Conservation (phyloP, 2,797 vertebrate species). For the Schizopygopsis malacanthus region DNA sequence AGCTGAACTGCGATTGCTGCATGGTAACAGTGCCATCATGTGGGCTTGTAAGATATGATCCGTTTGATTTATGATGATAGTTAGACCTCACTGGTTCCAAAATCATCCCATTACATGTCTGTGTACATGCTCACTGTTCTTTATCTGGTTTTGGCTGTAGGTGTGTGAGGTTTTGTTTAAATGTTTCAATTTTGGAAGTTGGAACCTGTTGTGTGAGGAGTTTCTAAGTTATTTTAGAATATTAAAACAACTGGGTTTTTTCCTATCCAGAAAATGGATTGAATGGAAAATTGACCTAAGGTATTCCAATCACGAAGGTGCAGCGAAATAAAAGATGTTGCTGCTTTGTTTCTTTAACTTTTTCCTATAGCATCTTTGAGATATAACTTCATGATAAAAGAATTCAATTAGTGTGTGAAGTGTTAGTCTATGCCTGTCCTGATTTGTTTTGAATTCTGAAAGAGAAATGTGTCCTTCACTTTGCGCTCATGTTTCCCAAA, state of each 20-base stretch:
- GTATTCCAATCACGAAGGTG: not conserved
- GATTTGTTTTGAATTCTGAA: not conserved
- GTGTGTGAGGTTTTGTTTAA: too few relatives aligned
- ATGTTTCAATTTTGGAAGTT: not conserved
- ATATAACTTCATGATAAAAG: not conserved
- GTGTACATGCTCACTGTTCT: not conserved
- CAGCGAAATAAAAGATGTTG: not conserved
- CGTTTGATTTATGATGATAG: too few relatives aligned
- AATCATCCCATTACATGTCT: not conserved
- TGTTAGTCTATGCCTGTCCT: not conserved
- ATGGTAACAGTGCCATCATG: constrained; percentile 30
- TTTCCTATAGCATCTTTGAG: not conserved
- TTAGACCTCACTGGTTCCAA: too few relatives aligned
- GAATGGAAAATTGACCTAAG: too few relatives aligned
- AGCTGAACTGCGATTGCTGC: too few relatives aligned
- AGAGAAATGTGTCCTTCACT: not conserved
- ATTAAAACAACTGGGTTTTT: not conserved
- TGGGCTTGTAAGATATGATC: not conserved
- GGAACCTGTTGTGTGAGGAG: not conserved
- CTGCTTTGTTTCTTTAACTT: not conserved
- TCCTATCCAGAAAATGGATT: not conserved
- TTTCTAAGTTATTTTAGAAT: not conserved
- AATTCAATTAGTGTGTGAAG: not conserved
- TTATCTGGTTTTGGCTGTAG: not conserved
- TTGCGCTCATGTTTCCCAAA: not conserved